Percentiles rank a stretch among this genome's conserved stretches.
Evolutionary conservation across 2,797 vertebrate genomes (phyloP).

Genomic region (Mus minutoides): DNA sequence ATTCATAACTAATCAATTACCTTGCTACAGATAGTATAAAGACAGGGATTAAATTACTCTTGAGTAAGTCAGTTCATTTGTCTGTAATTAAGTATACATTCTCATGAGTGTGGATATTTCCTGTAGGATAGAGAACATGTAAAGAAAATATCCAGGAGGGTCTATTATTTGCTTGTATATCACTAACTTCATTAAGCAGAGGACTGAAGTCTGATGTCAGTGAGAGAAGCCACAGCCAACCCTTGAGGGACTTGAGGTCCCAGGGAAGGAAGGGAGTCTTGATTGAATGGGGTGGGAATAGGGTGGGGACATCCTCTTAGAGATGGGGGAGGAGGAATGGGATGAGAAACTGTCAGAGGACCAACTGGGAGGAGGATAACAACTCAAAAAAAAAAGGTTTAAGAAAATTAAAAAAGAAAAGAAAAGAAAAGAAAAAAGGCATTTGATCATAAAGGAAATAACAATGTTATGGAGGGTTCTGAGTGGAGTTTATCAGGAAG

Average conservation of each 20-base stretch:
- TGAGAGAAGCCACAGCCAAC: too few species aligned
- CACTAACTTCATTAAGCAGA: neutral
- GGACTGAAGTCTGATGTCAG: too few species aligned
- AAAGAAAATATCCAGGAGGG: neutral
- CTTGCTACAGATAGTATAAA: neutral
- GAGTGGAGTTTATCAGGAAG: neutral
- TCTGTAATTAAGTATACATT: fast-evolving
- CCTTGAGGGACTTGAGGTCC: too few species aligned
- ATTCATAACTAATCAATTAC: neutral
- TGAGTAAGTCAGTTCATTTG: neutral
- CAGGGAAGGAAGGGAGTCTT: too few species aligned
- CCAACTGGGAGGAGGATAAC: too few species aligned
- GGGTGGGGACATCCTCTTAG: too few species aligned
- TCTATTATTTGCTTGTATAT: neutral
- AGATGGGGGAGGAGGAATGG: too few species aligned
- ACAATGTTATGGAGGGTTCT: neutral
- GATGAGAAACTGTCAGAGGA: too few species aligned
- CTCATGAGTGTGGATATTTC: neutral
- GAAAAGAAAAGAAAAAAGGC: too few species aligned
- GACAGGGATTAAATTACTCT: neutral
- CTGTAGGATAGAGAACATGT: neutral
- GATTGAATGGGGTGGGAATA: too few species aligned
- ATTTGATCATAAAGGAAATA: neutral
- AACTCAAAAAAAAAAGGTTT: too few species aligned
- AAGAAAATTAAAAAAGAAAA: too few species aligned